Evolutionary conservation across 2,888 invertebrate species (phyloP), one percentile per base, ranked within the genome.

Genomic region (Protodeltote pygarga): DNA sequence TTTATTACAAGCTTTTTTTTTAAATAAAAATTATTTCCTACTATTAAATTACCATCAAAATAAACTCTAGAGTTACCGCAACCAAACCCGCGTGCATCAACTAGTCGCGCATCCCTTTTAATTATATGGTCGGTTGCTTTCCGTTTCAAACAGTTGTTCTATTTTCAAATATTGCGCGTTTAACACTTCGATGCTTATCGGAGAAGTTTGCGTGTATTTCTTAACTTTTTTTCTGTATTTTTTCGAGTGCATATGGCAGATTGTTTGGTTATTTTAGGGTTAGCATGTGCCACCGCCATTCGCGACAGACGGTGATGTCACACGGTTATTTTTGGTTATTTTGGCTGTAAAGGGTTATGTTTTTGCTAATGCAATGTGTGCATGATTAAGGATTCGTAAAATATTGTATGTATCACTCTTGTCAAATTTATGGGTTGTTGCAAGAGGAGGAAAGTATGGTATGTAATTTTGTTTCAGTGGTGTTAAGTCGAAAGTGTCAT

Each of bases 231-330:
- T 64, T 48, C 14, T 25, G 47, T 20, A 17, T 47, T 64, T 62
- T 62, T 57, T 31, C 31, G 54, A 54, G 46, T 85, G 77, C 89
- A 89, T 84, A 89, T 89, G 89, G 87, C 81, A 78, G 79, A 85
- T 81, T 83, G 73, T 79, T 78, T 79, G 62, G 87, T 83, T 89
- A 90, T 89, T 91, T 89, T 85, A 80, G 80, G 83, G 73, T 81
- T 81, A 77, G 88, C 89, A 88, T 89, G 87, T 89, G 89, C 87
- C 73, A 71, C 29, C 78, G 75, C 77, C 83, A 81, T 84, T 84
- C 75, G 86, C 84, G 79, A 77, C 89, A 88, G 84, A 84, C 84
- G 87, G 80, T 90, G 89, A 91, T 89, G 88, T 92, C 91, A 89
- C 75, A 81, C 68, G 54, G 50, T 66, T 78, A 83, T 84, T 87